A percentile compares a stretch with the other conserved stretches of the same genome.
These are phyloP conservation scores for Amphiprion percula DNA, from an alignment of 2,113 vertebrate species.

Conservation along the genomic window DNA sequence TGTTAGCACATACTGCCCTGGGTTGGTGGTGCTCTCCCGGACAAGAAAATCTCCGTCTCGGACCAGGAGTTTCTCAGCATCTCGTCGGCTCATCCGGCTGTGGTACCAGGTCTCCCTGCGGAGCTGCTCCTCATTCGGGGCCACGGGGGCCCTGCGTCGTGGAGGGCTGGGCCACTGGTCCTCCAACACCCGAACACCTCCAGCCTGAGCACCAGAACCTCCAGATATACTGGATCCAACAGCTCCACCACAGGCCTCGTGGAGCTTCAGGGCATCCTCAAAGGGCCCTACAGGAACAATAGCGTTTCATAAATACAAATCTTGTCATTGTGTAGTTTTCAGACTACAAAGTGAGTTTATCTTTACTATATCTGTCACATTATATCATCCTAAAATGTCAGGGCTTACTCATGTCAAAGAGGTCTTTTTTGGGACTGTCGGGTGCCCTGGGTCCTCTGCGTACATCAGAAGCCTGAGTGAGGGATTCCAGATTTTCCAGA, in stretches of 20 bases:
- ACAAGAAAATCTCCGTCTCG: slow-evolving; percentile 95
- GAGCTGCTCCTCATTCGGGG: slow-evolving; percentile 95
- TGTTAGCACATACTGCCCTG: slow-evolving; percentile 95
- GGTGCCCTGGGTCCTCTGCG: slow-evolving; percentile 39
- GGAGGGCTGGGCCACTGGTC: slow-evolving; percentile 95
- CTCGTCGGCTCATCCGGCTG: slow-evolving; percentile 93
- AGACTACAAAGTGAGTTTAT: background rate
- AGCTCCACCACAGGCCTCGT: slow-evolving; percentile 82
- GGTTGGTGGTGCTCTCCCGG: slow-evolving; percentile 94
- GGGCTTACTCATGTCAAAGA: slow-evolving; percentile 97
- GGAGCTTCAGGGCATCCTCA: slow-evolving; percentile 94
- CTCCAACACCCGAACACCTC: slow-evolving; percentile 76
- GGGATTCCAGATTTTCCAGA: slow-evolving; percentile 83
- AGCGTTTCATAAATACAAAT: background rate
- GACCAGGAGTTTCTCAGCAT: slow-evolving; percentile 91
- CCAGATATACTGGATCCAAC: slow-evolving; percentile 38
- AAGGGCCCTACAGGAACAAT: slow-evolving; percentile 87
- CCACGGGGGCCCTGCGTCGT: slow-evolving; percentile 89
- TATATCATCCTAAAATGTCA: background rate
- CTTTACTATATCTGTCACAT: background rate
- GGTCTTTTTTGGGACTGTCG: slow-evolving; percentile 94
- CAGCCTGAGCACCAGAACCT: slow-evolving; percentile 4
- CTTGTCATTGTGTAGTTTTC: background rate
- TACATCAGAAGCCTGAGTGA: slow-evolving; percentile 51
- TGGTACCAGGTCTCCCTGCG: slow-evolving; percentile 94